Evolutionary conservation across 2,113 vertebrate genomes (phyloP).

Genomic region (Myrmophylax atrothorax): DNA sequence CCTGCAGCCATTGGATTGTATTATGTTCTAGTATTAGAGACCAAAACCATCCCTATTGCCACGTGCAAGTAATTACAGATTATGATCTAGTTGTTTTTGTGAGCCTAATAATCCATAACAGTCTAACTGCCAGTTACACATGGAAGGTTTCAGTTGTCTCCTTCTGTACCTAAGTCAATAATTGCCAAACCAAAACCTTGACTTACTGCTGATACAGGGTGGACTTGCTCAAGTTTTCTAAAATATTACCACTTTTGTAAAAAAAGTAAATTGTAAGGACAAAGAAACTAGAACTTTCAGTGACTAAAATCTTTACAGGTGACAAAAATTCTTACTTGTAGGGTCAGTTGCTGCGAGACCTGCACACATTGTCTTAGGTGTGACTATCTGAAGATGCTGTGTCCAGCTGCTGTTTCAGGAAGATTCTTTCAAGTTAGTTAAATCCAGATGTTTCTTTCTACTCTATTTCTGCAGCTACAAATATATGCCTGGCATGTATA

Average conservation of each 20-base stretch:
- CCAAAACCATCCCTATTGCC: background rate
- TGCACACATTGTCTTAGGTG: background rate
- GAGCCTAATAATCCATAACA: slow-evolving; percentile 47
- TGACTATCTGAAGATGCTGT: background rate
- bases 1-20: slow-evolving; percentile 23
- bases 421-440: background rate
- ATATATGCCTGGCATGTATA: background rate
- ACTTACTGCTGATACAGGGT: background rate
- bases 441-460: background rate
- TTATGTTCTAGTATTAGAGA: slow-evolving; percentile 11
- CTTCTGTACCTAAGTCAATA: background rate
- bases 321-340: background rate
- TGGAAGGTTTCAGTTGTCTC: background rate
- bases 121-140: background rate
- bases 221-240: background rate
- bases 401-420: background rate
- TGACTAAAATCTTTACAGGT: background rate
- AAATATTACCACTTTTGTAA: background rate
- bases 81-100: slow-evolving; percentile 27
- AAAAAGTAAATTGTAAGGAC: background rate
- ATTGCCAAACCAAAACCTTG: background rate
- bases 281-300: background rate
- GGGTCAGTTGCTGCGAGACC: background rate
- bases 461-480: background rate
- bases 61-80: slow-evolving; percentile 39